Evolutionary conservation across 2,888 invertebrate species (phyloP).

Genomic region (Parochlus steinenii): DNA sequence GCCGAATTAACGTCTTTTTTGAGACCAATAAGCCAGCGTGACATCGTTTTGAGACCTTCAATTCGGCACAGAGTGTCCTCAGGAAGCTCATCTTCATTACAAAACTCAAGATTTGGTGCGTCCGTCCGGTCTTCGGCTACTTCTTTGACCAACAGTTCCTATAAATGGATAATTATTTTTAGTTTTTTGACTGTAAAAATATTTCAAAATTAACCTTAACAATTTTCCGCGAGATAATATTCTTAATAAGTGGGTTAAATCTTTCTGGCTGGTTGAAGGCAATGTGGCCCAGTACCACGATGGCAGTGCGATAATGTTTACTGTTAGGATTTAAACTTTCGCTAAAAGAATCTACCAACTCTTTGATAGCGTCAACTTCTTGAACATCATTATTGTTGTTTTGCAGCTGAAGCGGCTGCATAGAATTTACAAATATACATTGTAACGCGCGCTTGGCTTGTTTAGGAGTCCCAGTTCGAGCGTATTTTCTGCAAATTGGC

Average conservation of each 20-base stretch:
- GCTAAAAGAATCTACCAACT: no score
- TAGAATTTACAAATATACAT: no score
- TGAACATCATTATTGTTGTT: no score
- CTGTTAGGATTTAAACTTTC: no score
- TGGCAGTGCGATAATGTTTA: constrained; percentile 3
- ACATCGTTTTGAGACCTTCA: background rate
- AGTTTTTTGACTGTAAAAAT: no score
- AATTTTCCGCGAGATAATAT: constrained; percentile 3
- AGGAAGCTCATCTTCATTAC: background rate
- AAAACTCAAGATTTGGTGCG: background rate
- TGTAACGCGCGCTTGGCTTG: no score
- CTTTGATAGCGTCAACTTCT: no score
- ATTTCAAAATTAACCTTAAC: no score
- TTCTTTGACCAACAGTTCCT: background rate
- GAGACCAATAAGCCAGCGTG: background rate
- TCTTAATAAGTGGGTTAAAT: background rate
- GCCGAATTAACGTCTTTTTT: constrained; percentile 1
- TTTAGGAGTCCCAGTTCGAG: no score
- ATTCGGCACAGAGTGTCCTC: constrained; percentile 1
- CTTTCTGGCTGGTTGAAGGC: background rate
- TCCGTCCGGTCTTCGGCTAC: background rate
- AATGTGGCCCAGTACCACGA: background rate
- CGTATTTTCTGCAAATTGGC: no score
- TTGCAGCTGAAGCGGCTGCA: no score
- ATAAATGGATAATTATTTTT: no score